phyloP scores from a whole-genome alignment of 2,888 invertebrate species.

The Yponomeuta malinellus region DNA sequence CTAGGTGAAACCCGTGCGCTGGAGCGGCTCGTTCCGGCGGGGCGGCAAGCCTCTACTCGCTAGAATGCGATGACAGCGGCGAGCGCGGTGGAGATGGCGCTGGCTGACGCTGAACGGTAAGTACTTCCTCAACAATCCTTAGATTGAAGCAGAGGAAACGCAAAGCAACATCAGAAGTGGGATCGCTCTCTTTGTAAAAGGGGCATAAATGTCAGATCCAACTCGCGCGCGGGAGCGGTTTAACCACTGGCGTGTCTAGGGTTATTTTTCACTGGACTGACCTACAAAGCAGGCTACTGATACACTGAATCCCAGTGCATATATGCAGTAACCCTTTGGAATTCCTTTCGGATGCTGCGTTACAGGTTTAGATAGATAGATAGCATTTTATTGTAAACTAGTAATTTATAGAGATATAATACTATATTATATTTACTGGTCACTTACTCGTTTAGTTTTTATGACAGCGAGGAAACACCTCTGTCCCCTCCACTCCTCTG shows the following conservation, averaged over 20 bases:
- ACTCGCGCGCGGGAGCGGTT: slow-evolving; percentile 80
- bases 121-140: slow-evolving; percentile 64
- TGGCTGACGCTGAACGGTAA: slow-evolving; percentile 85
- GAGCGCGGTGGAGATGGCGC: slow-evolving; percentile 87
- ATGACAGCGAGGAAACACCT: slow-evolving; percentile 80
- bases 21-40: slow-evolving; percentile 81
- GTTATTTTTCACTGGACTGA: no score
- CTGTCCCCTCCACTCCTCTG: no score
- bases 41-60: slow-evolving; percentile 86
- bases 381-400: no score
- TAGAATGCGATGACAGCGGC: slow-evolving; percentile 89
- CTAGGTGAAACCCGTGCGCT: slow-evolving; percentile 80
- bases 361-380: no score
- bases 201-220: no score
- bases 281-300: no score
- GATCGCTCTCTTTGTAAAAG: slow-evolving; percentile 82
- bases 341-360: no score
- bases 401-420: no score
- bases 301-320: no score
- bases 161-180: slow-evolving; percentile 89
- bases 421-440: slow-evolving; percentile 81
- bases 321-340: no score
- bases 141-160: no score
- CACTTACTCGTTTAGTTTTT: slow-evolving; percentile 91
- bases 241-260: slow-evolving; percentile 72